Evolutionary conservation across 2,888 invertebrate species (phyloP).

Genomic region (Apoderus coryli): DNA sequence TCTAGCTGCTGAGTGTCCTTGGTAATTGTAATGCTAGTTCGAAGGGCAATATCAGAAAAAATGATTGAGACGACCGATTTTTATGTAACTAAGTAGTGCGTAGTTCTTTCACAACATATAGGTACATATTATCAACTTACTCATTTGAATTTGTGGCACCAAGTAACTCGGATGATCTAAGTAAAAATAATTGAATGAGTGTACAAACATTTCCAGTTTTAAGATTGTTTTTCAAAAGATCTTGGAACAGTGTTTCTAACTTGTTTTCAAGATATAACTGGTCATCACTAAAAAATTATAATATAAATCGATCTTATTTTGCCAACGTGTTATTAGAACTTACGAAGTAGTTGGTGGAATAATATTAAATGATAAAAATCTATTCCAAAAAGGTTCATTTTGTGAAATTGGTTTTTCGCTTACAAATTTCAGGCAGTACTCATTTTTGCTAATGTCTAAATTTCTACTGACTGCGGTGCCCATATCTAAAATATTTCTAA

Average conservation of each 20-base stretch:
- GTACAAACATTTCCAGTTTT: constrained; percentile 83
- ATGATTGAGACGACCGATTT: too few relatives aligned
- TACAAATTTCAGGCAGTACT: constrained; percentile 63
- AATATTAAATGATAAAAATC: constrained; percentile 81
- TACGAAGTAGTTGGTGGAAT: constrained; percentile 60
- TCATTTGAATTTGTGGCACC: constrained; percentile 79
- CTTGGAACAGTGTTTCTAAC: constrained; percentile 57
- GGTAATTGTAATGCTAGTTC: too few relatives aligned
- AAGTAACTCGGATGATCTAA: constrained; percentile 67
- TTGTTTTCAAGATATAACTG: constrained; percentile 69
- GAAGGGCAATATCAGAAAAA: too few relatives aligned
- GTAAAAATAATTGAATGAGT: constrained; percentile 72
- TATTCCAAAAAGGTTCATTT: constrained; percentile 90
- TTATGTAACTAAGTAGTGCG: too few relatives aligned
- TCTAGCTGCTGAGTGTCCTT: too few relatives aligned
- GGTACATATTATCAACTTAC: constrained; percentile 40
- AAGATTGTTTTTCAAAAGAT: constrained; percentile 69
- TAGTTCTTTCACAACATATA: too few relatives aligned
- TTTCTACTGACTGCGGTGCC: constrained; percentile 69
- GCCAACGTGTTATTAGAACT: background rate
- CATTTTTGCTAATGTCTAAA: constrained; percentile 67
- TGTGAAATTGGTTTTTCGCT: constrained; percentile 65
- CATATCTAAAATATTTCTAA: constrained; percentile 41
- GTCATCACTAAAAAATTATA: constrained; percentile 54
- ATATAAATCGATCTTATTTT: constrained; percentile 4